Evolutionary conservation across 2,113 vertebrate species (phyloP), one percentile per base, ranked within the genome.

Genomic region (Calyptomena viridis): DNA sequence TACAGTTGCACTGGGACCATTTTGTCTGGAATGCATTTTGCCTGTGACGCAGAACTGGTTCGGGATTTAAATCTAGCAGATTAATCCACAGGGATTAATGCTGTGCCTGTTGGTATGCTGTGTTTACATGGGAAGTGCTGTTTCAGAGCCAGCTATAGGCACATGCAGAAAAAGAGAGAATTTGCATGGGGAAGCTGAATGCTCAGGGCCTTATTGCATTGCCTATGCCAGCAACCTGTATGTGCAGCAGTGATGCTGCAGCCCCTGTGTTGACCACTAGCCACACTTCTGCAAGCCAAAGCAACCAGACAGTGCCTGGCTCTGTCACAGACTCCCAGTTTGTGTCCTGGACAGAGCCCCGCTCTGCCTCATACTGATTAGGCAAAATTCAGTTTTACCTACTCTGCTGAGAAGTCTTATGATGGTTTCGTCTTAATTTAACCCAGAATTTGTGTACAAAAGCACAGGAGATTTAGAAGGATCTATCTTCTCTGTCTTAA

Each of bases 231-330:
- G 49, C 14, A 24, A 20, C 58, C 59, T 78, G 55, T n/a, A 69
- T 39, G 40, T 1, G 2, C 14, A 66, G 55, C 14, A 56, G 59
- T 0, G 5, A 39, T 55, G 35, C 19, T 69, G n/a, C 3, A 1
- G 50, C 5, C 2, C 6, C 46, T 39, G 25, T 22, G 9, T 23
- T 14, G 50, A 27, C 5, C 13, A 42, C 11, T 33, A 55, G 28
- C 5, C 12, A 8, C 3, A 3, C 14, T n/a, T n/a, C 5, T 11
- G 18, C 6, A 8, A 42, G 52, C 35, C 28, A 58, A 64, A 53
- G 8, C 35, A 58, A 40, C 18, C 8, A 19, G 44, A 33, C 3
- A 53, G 44, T 6, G 11, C 31, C 46, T 62, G 59, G 8, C 12
- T n/a, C n/a, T 50, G 16, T 79, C 22, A 9, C 7, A 6, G n/a